Conservation (phyloP, 2,888 invertebrate genomes). For the Tolmerus cingulatus region DNA sequence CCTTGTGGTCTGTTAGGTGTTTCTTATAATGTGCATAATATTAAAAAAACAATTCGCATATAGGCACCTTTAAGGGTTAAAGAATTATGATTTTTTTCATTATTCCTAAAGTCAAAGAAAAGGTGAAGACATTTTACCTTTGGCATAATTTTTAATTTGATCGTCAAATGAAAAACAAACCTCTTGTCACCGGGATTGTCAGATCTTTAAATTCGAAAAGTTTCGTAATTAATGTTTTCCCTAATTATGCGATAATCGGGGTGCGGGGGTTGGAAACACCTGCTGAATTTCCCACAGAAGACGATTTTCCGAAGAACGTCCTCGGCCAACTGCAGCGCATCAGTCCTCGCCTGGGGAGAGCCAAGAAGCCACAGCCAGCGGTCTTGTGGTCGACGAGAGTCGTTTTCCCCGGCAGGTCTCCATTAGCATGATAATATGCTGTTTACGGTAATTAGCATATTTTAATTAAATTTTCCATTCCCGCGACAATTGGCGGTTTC, state of each 20-base stretch:
- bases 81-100: too few relatives aligned
- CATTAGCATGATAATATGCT: conserved; percentile 11
- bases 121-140: too few relatives aligned
- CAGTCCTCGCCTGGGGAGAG: neutral
- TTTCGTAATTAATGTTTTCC: neutral
- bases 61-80: too few relatives aligned
- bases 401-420: neutral
- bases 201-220: neutral
- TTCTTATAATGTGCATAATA: too few relatives aligned
- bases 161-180: neutral
- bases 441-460: neutral
- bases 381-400: neutral
- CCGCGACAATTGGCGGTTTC: neutral
- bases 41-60: too few relatives aligned
- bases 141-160: neutral
- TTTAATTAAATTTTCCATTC: conserved; percentile 5
- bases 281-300: neutral
- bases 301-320: neutral
- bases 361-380: neutral
- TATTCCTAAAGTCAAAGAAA: too few relatives aligned
- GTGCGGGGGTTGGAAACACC: neutral
- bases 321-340: neutral
- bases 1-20: too few relatives aligned
- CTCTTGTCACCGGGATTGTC: neutral
- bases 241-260: neutral